Conservation (phyloP, 2,888 invertebrate species). For the Chrysolina haemoptera region DNA sequence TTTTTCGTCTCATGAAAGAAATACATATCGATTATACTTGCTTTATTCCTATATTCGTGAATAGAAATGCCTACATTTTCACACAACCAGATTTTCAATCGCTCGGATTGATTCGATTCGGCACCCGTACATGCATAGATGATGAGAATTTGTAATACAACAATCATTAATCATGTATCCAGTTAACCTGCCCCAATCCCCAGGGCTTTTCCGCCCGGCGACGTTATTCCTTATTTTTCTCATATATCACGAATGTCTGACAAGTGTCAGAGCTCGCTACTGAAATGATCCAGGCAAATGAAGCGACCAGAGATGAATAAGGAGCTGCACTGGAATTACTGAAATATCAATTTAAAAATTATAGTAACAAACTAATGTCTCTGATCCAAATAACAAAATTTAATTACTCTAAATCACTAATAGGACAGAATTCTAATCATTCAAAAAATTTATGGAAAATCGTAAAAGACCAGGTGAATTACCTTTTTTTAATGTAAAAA, state of each 20-base stretch:
- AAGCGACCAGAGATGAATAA: conserved; percentile 6
- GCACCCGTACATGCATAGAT: conserved; percentile 55
- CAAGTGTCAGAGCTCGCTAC: conserved; percentile 26
- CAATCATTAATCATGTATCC: conserved; percentile 65
- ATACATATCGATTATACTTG: background rate
- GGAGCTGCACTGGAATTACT: background rate
- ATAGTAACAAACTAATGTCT: too few relatives aligned
- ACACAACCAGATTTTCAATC: conserved; percentile 51
- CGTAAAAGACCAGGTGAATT: too few relatives aligned
- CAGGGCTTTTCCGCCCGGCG: conserved; percentile 56
- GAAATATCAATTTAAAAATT: too few relatives aligned
- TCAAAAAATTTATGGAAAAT: too few relatives aligned
- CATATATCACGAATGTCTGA: conserved; percentile 64
- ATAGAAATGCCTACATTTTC: conserved; percentile 33
- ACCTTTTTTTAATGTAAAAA: too few relatives aligned
- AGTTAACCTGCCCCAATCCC: conserved; percentile 61
- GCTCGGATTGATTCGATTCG: conserved; percentile 50
- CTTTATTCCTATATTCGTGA: background rate
- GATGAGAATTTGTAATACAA: conserved; percentile 58
- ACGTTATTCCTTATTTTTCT: conserved; percentile 67
- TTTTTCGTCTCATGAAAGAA: background rate
- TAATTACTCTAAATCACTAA: too few relatives aligned
- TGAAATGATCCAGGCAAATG: conserved; percentile 35
- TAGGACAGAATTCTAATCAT: too few relatives aligned
- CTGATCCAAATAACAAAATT: too few relatives aligned